Conservation (phyloP, 2,888 invertebrate species). For the Actias luna region DNA sequence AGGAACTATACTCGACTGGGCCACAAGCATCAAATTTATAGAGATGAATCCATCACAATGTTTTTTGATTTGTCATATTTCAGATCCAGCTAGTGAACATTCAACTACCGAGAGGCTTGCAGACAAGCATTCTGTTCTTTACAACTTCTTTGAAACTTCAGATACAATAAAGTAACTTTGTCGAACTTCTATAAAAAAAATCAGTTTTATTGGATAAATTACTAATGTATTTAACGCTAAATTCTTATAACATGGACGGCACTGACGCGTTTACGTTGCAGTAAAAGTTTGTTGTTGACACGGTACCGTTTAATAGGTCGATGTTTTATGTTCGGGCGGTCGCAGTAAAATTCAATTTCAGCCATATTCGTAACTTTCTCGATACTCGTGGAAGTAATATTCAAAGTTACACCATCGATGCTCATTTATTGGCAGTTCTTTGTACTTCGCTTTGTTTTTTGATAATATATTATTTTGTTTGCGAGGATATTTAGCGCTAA, state of each 20-base stretch:
- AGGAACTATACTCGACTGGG: too few species aligned
- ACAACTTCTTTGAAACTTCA: too few species aligned
- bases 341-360: slow-evolving; percentile 27
- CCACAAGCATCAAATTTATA: too few species aligned
- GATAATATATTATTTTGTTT: neutral
- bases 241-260: slow-evolving; percentile 20
- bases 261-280: slow-evolving; percentile 29
- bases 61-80: too few species aligned
- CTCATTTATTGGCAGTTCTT: slow-evolving; percentile 3
- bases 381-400: slow-evolving; percentile 15
- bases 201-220: too few species aligned
- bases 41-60: too few species aligned
- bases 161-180: too few species aligned
- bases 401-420: slow-evolving; percentile 9
- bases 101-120: too few species aligned
- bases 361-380: slow-evolving; percentile 23
- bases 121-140: too few species aligned
- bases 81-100: too few species aligned
- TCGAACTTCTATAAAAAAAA: too few species aligned
- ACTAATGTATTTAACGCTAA: neutral
- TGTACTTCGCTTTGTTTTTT: slow-evolving; percentile 8
- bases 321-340: slow-evolving; percentile 27
- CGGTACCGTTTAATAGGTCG: slow-evolving; percentile 39
- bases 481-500: neutral
- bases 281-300: slow-evolving; percentile 52